These are phyloP conservation scores for Mythimna vitellina DNA, from an alignment of 2,888 invertebrate species.

Conservation along the genomic window DNA sequence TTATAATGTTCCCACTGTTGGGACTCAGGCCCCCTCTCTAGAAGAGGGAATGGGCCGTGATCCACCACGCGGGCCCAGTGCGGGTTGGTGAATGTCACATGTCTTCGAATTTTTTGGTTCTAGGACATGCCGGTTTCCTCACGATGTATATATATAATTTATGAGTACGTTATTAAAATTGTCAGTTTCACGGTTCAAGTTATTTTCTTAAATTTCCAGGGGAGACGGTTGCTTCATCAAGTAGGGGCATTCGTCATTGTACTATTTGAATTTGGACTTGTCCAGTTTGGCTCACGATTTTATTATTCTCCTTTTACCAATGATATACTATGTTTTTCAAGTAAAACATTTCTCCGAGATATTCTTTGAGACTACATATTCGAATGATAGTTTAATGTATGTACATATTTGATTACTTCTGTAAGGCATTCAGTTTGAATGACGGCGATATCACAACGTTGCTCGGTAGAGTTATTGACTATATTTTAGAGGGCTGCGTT, in stretches of 20 bases:
- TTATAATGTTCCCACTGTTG: too few species aligned
- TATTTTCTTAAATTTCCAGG: not conserved
- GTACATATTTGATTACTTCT: constrained; percentile 29
- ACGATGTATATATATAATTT: too few species aligned
- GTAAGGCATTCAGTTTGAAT: constrained; percentile 5
- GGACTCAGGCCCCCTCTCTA: too few species aligned
- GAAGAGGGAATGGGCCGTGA: too few species aligned
- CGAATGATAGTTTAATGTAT: constrained; percentile 24
- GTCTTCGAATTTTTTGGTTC: too few species aligned
- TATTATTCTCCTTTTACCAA: not conserved
- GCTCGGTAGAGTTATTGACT: not conserved
- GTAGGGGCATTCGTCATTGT: not conserved
- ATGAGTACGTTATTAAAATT: not conserved
- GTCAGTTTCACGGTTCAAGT: too few species aligned
- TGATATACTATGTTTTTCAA: constrained; percentile 7
- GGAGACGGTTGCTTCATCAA: not conserved
- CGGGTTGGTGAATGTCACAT: too few species aligned
- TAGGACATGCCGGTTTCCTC: too few species aligned
- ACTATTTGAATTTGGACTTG: not conserved
- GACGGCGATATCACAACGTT: constrained; percentile 2
- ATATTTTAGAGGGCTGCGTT: constrained; percentile 7
- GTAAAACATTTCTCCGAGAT: not conserved
- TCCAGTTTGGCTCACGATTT: not conserved
- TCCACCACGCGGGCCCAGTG: too few species aligned
- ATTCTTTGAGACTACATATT: constrained; percentile 17